phyloP scores from a whole-genome alignment of 1,140 invertebrate species.

The Homalodisca vitripennis region DNA sequence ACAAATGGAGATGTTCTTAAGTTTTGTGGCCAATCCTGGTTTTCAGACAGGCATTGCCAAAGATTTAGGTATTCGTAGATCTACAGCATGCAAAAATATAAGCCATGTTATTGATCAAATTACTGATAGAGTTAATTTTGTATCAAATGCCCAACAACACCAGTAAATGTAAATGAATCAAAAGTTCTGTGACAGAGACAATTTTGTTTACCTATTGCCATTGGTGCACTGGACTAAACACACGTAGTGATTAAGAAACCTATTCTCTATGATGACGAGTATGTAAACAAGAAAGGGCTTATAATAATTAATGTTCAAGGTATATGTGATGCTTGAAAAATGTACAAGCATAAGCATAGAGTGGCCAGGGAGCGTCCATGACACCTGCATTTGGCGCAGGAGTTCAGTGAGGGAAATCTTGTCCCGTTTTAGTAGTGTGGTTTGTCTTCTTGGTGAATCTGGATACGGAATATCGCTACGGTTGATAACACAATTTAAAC shows the following conservation, averaged over 20 bases:
- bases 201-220: neutral
- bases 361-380: neutral
- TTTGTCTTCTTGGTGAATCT: neutral
- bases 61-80: too few species aligned
- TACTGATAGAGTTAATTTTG: too few species aligned
- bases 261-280: too few species aligned
- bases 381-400: neutral
- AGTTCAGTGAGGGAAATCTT: neutral
- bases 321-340: neutral
- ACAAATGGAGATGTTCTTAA: too few species aligned
- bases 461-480: conserved; percentile 3
- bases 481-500: conserved; percentile 11
- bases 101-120: too few species aligned
- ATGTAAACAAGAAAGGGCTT: neutral
- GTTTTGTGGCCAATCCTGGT: too few species aligned
- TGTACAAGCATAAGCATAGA: neutral
- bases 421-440: neutral
- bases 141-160: too few species aligned
- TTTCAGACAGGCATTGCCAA: too few species aligned
- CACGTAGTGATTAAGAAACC: neutral
- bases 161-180: too few species aligned
- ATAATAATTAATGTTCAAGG: neutral
- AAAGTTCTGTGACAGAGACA: too few species aligned
- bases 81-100: too few species aligned
- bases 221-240: neutral